Evolutionary conservation across 2,113 vertebrate genomes (phyloP).

Genomic region (Labeo catla): DNA sequence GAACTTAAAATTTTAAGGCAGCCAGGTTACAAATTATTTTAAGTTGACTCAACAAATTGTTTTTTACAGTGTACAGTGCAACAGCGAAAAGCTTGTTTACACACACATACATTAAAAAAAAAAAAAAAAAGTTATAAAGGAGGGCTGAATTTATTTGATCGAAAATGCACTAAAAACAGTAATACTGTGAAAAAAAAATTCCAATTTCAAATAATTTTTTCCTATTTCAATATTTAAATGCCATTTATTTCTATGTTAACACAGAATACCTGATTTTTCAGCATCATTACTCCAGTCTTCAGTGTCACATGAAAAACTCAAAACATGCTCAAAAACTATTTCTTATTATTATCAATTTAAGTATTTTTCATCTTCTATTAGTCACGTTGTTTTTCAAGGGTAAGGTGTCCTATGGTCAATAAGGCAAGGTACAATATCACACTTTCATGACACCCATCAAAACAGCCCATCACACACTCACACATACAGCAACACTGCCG

Average conservation of each 20-base stretch:
- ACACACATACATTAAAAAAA: too few species aligned
- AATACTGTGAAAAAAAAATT: not conserved
- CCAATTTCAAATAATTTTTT: too few species aligned
- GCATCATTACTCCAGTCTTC: not conserved
- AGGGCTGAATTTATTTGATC: not conserved
- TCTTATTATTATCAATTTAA: not conserved
- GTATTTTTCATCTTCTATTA: not conserved
- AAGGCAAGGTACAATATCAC: not conserved
- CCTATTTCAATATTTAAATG: not conserved
- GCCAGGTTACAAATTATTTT: too few species aligned
- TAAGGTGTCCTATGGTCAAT: not conserved
- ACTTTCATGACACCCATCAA: not conserved
- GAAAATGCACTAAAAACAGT: not conserved
- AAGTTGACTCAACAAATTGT: too few species aligned
- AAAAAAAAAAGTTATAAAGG: too few species aligned
- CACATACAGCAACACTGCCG: not conserved
- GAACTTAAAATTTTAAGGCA: too few species aligned
- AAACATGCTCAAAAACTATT: not conserved
- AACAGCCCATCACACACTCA: not conserved
- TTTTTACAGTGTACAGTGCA: too few species aligned
- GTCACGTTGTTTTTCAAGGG: not conserved
- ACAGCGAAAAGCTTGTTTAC: too few species aligned
- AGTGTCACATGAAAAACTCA: too few species aligned
- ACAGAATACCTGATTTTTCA: not conserved
- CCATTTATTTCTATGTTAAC: not conserved